Conservation (phyloP, 2,113 vertebrate genomes). For the Clarias macrocephalus region DNA sequence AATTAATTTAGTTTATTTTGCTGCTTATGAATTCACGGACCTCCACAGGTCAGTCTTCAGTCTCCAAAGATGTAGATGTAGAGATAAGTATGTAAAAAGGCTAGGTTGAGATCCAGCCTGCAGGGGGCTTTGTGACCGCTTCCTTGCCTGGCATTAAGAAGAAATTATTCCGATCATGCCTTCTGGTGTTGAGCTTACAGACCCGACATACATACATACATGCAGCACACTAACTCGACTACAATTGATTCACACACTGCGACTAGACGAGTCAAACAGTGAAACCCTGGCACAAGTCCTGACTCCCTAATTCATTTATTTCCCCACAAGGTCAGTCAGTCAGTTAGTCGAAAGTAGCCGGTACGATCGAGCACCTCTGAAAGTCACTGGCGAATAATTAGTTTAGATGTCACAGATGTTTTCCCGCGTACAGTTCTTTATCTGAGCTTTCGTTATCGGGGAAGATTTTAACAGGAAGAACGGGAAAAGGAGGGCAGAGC, state of each 20-base stretch:
- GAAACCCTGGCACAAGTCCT: not conserved
- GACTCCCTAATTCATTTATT: not conserved
- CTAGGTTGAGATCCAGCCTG: not conserved
- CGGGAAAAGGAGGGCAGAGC: conserved; percentile 55
- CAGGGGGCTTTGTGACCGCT: conserved; percentile 26
- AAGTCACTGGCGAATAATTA: conserved; percentile 38
- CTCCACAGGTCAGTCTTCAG: not conserved
- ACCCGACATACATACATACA: not conserved
- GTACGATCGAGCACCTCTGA: not conserved
- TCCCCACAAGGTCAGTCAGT: conserved; percentile 11
- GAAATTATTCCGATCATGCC: conserved; percentile 17
- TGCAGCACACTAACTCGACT: not conserved
- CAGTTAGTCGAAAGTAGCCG: not conserved
- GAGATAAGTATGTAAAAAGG: conserved; percentile 6
- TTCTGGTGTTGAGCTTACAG: not conserved
- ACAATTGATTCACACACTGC: not conserved
- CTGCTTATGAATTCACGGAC: not conserved
- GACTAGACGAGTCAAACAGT: not conserved
- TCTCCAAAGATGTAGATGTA: conserved; percentile 5
- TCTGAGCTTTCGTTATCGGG: conserved; percentile 21
- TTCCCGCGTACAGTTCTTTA: not conserved
- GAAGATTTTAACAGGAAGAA: conserved; percentile 62
- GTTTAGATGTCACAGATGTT: conserved; percentile 16
- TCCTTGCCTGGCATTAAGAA: not conserved
- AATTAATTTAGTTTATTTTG: not conserved